Conservation (phyloP, 1,140 invertebrate species). For the Acromyrmex heyeri region DNA sequence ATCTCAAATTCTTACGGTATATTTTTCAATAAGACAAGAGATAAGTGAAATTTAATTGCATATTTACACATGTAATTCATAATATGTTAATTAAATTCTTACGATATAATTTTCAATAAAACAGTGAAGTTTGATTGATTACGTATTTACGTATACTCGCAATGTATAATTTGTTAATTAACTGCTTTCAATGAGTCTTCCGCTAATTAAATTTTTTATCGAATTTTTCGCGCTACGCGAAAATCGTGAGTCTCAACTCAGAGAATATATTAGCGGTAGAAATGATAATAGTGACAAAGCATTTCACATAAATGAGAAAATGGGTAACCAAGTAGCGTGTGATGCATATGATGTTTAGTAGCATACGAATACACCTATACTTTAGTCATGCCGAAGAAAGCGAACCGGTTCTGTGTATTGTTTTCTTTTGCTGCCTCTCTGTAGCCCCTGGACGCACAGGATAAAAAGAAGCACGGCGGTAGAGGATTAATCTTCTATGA, state of each 20-base stretch:
- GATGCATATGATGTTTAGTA: conserved; percentile 57
- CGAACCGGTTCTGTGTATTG: conserved; percentile 59
- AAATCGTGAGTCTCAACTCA: not conserved
- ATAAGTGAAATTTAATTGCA: not conserved
- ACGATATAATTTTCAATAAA: not conserved
- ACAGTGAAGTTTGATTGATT: not conserved
- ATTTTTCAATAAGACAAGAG: not conserved
- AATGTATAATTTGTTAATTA: not conserved
- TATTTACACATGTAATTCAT: not conserved
- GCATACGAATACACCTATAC: conserved; percentile 37
- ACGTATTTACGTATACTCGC: not conserved
- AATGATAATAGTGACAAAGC: conserved; percentile 25
- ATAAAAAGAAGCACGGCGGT: conserved; percentile 51
- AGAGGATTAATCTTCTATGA: conserved; percentile 63
- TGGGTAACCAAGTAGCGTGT: conserved; percentile 57
- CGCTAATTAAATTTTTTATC: not conserved
- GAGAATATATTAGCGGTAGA: not conserved
- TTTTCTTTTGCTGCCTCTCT: conserved; percentile 50
- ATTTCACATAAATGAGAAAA: conserved; percentile 46
- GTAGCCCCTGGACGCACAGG: conserved; percentile 31
- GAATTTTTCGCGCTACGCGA: not conserved
- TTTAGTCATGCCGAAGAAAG: conserved; percentile 50
- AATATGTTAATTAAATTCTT: not conserved
- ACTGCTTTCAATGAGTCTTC: not conserved
- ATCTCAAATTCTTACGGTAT: not conserved